A percentile compares a stretch with the other conserved stretches of the same genome.
Conservation (phyloP, 2,797 vertebrate genomes). For the Sebastes ruberrimus region DNA sequence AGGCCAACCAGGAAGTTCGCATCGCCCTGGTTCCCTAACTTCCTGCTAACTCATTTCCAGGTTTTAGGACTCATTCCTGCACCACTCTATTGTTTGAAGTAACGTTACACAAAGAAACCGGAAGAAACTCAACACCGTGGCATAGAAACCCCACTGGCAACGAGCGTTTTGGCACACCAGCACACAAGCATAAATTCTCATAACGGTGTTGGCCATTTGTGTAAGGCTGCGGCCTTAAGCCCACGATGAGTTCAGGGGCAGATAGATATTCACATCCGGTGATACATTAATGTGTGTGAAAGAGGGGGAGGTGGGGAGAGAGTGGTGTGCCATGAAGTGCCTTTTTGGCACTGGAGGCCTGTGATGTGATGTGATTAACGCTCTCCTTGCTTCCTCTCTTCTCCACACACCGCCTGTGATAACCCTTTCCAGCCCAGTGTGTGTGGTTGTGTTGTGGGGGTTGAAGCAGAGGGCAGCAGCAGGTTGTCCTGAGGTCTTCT, state of each 20-base stretch:
- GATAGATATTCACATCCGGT: constrained; percentile 36
- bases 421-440: constrained; percentile 15
- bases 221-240: too few species aligned
- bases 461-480: constrained; percentile 40
- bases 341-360: constrained; percentile 18
- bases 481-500: constrained; percentile 32
- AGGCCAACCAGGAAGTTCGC: too few species aligned
- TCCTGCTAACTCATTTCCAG: too few species aligned
- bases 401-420: constrained; percentile 45
- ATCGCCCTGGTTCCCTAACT: too few species aligned
- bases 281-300: not conserved
- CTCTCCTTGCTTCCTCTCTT: constrained; percentile 38
- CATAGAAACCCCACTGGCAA: too few species aligned
- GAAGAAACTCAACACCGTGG: too few species aligned
- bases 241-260: constrained; percentile 2
- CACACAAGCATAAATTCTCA: too few species aligned
- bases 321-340: not conserved
- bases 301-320: not conserved
- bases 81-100: too few species aligned
- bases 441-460: constrained; percentile 7
- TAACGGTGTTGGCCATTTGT: too few species aligned
- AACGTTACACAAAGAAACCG: too few species aligned
- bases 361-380: constrained; percentile 35
- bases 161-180: too few species aligned
- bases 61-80: too few species aligned